Conservation (phyloP, 2,888 invertebrate genomes). For the Nomada hirtipes region DNA sequence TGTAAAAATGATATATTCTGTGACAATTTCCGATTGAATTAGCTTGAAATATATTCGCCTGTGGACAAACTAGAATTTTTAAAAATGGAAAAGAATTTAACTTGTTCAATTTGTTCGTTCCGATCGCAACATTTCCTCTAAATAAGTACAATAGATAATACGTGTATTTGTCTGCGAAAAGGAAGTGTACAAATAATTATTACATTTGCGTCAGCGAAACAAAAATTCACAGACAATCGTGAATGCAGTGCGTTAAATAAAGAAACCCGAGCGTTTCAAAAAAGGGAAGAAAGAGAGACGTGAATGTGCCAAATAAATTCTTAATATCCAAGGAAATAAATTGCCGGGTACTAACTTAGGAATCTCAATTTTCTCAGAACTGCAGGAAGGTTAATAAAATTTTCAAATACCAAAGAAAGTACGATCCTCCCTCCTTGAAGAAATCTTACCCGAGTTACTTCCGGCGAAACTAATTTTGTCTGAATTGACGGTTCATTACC, state of each 20-base stretch:
- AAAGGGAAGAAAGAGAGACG: neutral
- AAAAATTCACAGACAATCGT: neutral
- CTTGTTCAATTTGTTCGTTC: too few relatives aligned
- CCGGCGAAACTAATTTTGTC: conserved; percentile 3
- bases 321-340: conserved; percentile 38
- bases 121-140: too few relatives aligned
- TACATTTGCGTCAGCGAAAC: too few relatives aligned
- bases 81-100: too few relatives aligned
- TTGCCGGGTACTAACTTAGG: conserved; percentile 16
- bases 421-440: neutral
- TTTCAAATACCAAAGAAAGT: conserved; percentile 31
- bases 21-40: too few relatives aligned
- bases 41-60: too few relatives aligned
- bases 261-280: neutral
- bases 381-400: conserved; percentile 41
- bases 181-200: too few relatives aligned
- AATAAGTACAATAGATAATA: too few relatives aligned
- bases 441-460: conserved; percentile 24
- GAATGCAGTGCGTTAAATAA: neutral
- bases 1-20: too few relatives aligned
- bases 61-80: too few relatives aligned
- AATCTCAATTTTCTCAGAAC: conserved; percentile 25
- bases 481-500: conserved; percentile 5
- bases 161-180: too few relatives aligned
- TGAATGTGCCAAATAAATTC: neutral